Base-by-base conservation (phyloP, 2,797 vertebrate species). In the Periparus ater region DNA sequence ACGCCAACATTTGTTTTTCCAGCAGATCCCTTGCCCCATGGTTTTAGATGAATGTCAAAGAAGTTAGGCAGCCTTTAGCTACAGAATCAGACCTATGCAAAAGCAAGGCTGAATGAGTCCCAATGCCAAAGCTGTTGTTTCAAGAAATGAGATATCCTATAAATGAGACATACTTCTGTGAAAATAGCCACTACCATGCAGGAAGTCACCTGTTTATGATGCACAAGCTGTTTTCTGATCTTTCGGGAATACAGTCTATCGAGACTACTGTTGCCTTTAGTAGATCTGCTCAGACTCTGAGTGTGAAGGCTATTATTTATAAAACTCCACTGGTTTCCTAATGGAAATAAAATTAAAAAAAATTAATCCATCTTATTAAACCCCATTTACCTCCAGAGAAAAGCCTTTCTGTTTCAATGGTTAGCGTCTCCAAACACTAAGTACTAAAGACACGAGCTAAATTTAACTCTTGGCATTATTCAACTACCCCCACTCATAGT, bases 281-380 rank as follows among this genome's bases (percentile, higher is more conserved):
- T 98, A 22, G 99, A 98, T 84, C 99, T 98, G 97, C 95, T 99
- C 82, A 99, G 97, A 93, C 98, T 99, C 95, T 99, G 99, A 68
- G 99, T 99, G 93, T 99, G 99, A 78, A 99, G 98, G 95, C 98
- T 99, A 94, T 99, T 99, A 87, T 99, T 99, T 97, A 99, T 99
- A 96, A 99, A 99, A 98, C 99, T 99, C 99, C 99, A 99, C 93
- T 99, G 99, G 96, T 99, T 99, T 78, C 99, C 99, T 99, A 96
- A 11, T 62, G 38, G 47, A 67, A 75, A 96, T 1, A 75, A n/a
- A 25, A 55, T 15, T 18, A 6, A 34, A 47, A 40, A 63, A 38
- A 48, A 88, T 74, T 54, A 78, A 57, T 61, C 15, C 16, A 44
- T 29, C 11, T 84, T 48, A 85, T 17, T 83, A 88, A 85, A 62